Percentiles rank a stretch among this genome's conserved stretches.
phyloP scores from a whole-genome alignment of 2,888 invertebrate species.

The Chloromyia formosa region DNA sequence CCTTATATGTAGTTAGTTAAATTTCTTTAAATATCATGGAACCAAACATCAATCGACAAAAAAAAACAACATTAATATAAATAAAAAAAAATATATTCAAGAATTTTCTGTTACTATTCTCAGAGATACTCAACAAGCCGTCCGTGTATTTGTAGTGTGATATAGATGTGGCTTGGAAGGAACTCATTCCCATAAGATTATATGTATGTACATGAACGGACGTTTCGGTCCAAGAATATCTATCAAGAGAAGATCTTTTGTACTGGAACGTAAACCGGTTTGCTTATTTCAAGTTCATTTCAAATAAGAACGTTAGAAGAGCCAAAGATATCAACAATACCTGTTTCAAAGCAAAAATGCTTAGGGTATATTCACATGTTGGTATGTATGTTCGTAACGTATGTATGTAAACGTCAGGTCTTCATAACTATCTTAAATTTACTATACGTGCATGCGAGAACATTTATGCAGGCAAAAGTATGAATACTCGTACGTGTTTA shows the following conservation, averaged over 20 bases:
- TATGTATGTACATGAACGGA: too few relatives aligned
- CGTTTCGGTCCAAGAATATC: constrained; percentile 11
- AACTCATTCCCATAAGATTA: background rate
- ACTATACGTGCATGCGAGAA: background rate
- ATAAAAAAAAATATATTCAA: too few relatives aligned
- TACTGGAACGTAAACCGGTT: constrained; percentile 35
- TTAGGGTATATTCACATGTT: constrained; percentile 5
- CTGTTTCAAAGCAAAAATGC: constrained; percentile 1
- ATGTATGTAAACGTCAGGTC: too few relatives aligned
- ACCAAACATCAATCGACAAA: too few relatives aligned
- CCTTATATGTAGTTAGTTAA: too few relatives aligned
- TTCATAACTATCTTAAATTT: background rate
- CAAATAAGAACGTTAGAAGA: constrained; percentile 26
- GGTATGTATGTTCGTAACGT: background rate
- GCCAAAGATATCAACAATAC: constrained; percentile 7
- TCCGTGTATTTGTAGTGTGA: too few relatives aligned
- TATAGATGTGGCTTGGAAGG: too few relatives aligned
- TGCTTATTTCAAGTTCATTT: constrained; percentile 37
- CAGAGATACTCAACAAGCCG: too few relatives aligned
- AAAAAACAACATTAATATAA: too few relatives aligned
- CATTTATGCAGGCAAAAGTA: background rate
- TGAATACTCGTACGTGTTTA: background rate
- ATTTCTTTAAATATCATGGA: too few relatives aligned
- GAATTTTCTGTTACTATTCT: too few relatives aligned
- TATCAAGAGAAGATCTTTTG: constrained; percentile 37